Percentiles rank a stretch among this genome's conserved stretches.
Evolutionary conservation across 35 echinoderm and acorn worm genomes (phyloP).

Genomic region (Nesometra sesokonis): DNA sequence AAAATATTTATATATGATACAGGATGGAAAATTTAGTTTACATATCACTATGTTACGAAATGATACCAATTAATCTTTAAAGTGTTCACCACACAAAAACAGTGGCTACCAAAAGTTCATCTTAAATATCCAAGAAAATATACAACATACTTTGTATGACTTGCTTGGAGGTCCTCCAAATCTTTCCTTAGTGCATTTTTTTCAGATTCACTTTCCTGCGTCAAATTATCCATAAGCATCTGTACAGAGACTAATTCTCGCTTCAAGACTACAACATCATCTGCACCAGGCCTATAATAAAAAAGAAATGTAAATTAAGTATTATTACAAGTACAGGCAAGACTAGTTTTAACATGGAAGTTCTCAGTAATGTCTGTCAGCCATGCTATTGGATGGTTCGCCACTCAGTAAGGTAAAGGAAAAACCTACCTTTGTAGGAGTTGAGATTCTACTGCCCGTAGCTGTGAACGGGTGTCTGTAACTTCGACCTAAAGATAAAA

Average conservation of each 20-base stretch:
- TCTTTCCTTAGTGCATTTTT: slow-evolving; percentile 50
- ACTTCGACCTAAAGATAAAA: slow-evolving; percentile 76
- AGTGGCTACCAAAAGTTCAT: too few relatives aligned
- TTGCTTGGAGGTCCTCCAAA: slow-evolving; percentile 24
- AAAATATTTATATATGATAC: too few relatives aligned
- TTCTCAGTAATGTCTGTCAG: not conserved
- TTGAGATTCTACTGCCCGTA: slow-evolving; percentile 74
- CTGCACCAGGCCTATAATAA: slow-evolving; percentile 56
- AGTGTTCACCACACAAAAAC: too few relatives aligned
- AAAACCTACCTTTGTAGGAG: slow-evolving; percentile 60
- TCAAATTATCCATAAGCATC: slow-evolving; percentile 81
- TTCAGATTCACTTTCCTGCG: slow-evolving; percentile 46
- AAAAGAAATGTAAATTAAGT: not conserved
- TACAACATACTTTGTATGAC: slow-evolving; percentile 7
- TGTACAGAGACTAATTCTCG: slow-evolving; percentile 86
- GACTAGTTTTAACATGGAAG: not conserved
- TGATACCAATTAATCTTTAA: too few relatives aligned
- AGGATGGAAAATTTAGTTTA: too few relatives aligned
- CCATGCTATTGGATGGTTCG: too few relatives aligned
- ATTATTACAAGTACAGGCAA: not conserved
- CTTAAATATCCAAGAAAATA: not conserved
- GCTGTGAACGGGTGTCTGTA: slow-evolving; percentile 54
- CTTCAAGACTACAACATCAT: slow-evolving; percentile 85
- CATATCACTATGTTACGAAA: too few relatives aligned
- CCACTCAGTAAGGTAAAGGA: too few relatives aligned